A percentile compares a stretch with the other conserved stretches of the same genome.
Conservation (phyloP, 2,797 vertebrate species). For the Discoglossus pictus region DNA sequence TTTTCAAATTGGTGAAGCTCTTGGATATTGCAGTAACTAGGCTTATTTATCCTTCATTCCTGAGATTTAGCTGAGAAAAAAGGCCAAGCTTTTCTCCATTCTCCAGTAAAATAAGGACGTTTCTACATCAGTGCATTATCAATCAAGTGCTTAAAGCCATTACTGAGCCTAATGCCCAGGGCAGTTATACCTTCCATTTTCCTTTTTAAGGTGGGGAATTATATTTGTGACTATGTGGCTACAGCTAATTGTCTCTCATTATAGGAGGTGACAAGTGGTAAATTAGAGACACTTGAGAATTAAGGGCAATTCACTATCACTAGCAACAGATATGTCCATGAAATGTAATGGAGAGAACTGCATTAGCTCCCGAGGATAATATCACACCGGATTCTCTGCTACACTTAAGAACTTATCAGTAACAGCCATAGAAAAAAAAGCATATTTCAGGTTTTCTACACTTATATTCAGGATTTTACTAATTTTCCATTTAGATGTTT, state of each 20-base stretch:
- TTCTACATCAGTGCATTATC: slow-evolving; percentile 54
- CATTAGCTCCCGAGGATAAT: slow-evolving; percentile 35
- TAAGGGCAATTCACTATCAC: slow-evolving; percentile 69
- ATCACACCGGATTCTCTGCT: neutral
- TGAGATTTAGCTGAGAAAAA: slow-evolving; percentile 61
- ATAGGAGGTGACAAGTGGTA: slow-evolving; percentile 79
- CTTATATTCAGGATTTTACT: too few relatives aligned
- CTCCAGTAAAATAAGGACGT: slow-evolving; percentile 56
- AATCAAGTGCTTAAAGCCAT: slow-evolving; percentile 50
- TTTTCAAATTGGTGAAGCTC: slow-evolving; percentile 63
- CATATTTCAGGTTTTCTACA: slow-evolving; percentile 2
- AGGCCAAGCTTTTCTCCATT: slow-evolving; percentile 64
- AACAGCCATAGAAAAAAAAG: neutral
- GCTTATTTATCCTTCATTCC: slow-evolving; percentile 63
- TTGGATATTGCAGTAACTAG: slow-evolving; percentile 62
- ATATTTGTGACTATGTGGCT: slow-evolving; percentile 70
- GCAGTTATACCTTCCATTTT: slow-evolving; percentile 57
- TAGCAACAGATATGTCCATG: slow-evolving; percentile 51
- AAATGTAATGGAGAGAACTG: slow-evolving; percentile 49
- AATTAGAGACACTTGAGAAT: slow-evolving; percentile 80
- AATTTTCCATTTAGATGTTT: too few relatives aligned
- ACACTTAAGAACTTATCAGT: slow-evolving; percentile 1
- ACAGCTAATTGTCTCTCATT: slow-evolving; percentile 81
- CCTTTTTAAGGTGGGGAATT: slow-evolving; percentile 61
- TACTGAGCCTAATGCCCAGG: slow-evolving; percentile 37